Evolutionary conservation across 2,797 vertebrate genomes (phyloP).

Genomic region (Chrysolophus pictus): DNA sequence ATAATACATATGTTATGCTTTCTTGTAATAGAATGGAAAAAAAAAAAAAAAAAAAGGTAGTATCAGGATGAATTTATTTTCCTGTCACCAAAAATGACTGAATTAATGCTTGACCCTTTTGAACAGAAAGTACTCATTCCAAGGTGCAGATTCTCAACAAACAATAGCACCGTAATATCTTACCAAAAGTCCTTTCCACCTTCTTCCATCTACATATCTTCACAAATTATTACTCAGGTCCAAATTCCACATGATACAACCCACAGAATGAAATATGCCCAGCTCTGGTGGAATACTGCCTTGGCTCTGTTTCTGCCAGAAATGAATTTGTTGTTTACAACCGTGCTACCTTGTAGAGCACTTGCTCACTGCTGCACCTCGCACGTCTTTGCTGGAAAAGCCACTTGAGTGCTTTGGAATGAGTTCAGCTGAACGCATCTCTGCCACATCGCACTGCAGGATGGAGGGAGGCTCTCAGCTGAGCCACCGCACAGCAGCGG

Average conservation of each 20-base stretch:
- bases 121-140: neutral
- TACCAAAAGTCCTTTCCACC: neutral
- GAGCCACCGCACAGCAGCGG: neutral
- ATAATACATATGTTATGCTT: neutral
- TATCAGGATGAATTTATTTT: neutral
- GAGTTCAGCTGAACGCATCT: neutral
- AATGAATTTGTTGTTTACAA: neutral
- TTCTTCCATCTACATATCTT: accelerated
- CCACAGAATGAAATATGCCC: neutral
- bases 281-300: neutral
- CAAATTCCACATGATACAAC: neutral
- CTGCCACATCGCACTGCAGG: neutral
- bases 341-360: accelerated
- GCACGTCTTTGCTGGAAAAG: neutral
- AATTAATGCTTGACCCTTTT: neutral
- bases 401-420: neutral
- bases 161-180: neutral
- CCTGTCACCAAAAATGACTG: neutral
- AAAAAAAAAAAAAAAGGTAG: neutral
- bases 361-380: neutral
- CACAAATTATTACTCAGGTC: neutral
- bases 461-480: accelerated
- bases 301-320: neutral
- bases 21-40: neutral
- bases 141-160: neutral